Base-by-base conservation (phyloP, 2,797 vertebrate genomes). In the Enteromius argenteus region DNA sequence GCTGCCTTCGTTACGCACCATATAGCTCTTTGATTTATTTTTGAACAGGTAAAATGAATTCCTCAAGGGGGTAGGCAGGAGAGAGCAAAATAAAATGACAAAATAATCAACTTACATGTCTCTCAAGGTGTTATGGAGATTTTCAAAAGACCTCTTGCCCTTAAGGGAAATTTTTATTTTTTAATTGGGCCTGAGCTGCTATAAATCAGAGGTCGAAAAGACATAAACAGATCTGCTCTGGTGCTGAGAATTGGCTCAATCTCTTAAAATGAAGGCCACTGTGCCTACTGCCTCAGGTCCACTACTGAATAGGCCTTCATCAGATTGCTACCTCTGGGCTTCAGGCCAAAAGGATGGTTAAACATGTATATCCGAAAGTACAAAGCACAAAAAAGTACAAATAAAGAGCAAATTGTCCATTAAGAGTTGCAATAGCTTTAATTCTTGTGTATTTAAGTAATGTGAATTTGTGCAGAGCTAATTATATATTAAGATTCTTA, bases 181-280 rank as follows among this genome's bases (percentile, higher is more conserved):
- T 86, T 86, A 86, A 86, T 74, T 73, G 68, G 75, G 46, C 39
- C 42, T 69, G 58, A 76, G 71, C 75, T 49, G 74, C 56, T 69
- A n/a, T 69, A 37, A 69, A 78, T 75, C 64, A 85, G 17, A 72
- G 14, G 23, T 56, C 9, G 19, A 39, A 67, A 60, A 67, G 71
- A 3, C 30, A 66, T 51, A 75, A 66, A 53, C 39, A 21, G 13
- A 82, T n/a, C n/a, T 6, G 1, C 7, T 68, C 32, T 32, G 35
- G 2, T 74, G 30, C 39, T 5, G 3, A 64, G 27, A 66, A 27
- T 14, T 66, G 42, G 42, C 23, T 64, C 60, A 64, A 14, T 14
- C 39, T 73, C 19, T 62, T 19, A 44, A 49, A 77, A 78, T 5
- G 37, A 68, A 81, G 64, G 46, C 21, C 23, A 60, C 8, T 56